Evolutionary conservation across 2,888 invertebrate species (phyloP).

Genomic region (Lepas anatifera): DNA sequence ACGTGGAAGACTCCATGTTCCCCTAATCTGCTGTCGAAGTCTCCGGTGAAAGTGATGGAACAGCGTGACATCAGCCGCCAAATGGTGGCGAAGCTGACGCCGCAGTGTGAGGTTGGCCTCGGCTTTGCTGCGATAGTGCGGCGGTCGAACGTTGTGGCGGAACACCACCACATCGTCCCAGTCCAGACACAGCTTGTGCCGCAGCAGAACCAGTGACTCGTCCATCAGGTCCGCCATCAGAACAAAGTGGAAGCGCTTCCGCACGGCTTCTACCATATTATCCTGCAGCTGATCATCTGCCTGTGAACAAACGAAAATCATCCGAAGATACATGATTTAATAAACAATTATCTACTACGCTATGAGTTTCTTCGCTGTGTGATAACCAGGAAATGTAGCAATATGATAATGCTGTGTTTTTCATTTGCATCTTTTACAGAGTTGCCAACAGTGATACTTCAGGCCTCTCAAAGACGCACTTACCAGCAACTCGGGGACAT

Average conservation of each 20-base stretch:
- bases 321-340: no score
- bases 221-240: constrained; percentile 87
- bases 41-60: constrained; percentile 20
- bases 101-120: background rate
- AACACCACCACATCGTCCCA: constrained; percentile 11
- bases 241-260: constrained; percentile 84
- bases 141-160: background rate
- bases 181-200: background rate
- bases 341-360: no score
- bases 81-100: constrained; percentile 25
- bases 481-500: background rate
- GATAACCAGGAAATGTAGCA: no score
- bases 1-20: constrained; percentile 50
- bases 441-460: no score
- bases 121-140: background rate
- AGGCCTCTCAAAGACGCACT: no score
- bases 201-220: constrained; percentile 56
- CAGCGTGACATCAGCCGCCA: constrained; percentile 22
- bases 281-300: constrained; percentile 89
- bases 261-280: constrained; percentile 94
- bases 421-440: no score
- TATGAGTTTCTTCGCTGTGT: no score
- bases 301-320: constrained; percentile 87
- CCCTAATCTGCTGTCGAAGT: constrained; percentile 27
- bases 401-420: no score